Evolutionary conservation across 2,113 vertebrate genomes (phyloP), one percentile per base, ranked within the genome.

Genomic region (Megaceryle torquata): DNA sequence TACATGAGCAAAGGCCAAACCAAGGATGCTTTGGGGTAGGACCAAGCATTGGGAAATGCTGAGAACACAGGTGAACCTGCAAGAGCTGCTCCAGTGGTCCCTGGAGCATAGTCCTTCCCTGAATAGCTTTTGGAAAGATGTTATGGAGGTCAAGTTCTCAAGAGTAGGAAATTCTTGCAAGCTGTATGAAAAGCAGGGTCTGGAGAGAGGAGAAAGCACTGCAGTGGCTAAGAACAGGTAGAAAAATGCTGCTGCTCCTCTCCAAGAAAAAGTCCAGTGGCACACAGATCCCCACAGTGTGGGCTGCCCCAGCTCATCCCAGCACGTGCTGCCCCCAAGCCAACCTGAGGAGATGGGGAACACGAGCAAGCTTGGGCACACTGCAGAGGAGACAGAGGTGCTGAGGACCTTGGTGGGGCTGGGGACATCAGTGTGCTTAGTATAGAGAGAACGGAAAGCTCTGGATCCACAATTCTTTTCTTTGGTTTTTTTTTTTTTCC

Each of bases 251-350:
- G 78, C 37, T 63, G 61, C 35, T 67, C 39, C 51, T 68, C n/a
- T 50, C 48, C 72, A 64, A 60, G 18, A 13, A 29, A 9, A 18
- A 26, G 14, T 21, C 51, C 70, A 63, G 46, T 5, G 15, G 39
- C 43, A 33, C 1, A 1, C 0, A 1, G n/a, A 46, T 5, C 6
- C 69, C 13, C 2, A 64, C 74, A 72, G 28, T 5, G 1, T 3
- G 63, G 67, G 68, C 71, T 82, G 39, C 50, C 24, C 65, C 4
- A 31, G n/a, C 43, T 54, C 14, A 4, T 46, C 53, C 69, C 69
- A 48, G 56, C 21, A 29, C 12, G 1, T 5, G 48, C 20, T 56
- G 75, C 21, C 35, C 82, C 26, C 4, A 46, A 15, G 5, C 37
- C 57, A 53, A 7, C 22, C 56, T 6, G 1, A 46, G 8, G 1